Evolutionary conservation across 1,140 invertebrate species (phyloP), one percentile per base, ranked within the genome.

Genomic region (Bombus consobrinus): DNA sequence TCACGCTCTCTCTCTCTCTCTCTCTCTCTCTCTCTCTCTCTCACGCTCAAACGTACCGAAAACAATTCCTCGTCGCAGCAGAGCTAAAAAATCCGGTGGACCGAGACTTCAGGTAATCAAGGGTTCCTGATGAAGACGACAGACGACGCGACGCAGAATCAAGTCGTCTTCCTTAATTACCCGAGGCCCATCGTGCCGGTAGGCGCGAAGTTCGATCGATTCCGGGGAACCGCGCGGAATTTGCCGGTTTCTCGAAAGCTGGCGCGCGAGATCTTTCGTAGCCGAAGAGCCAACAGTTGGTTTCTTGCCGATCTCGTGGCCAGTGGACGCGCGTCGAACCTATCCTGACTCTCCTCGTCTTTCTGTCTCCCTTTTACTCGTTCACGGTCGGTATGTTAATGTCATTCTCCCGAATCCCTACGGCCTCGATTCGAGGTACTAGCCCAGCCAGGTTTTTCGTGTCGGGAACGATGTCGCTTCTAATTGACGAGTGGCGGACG

Each of bases 401-500:
- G 92, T 91, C 91, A 92, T 93, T 94, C 93, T 90, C 79, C 88
- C 91, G 90, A 90, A 93, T 92, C 92, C 85, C 90, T 87, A 87
- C 86, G 83, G 91, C 76, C 68, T 81, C 87, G 90, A 84, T 94
- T 92, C 91, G 91, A 89, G 85, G 91, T 93, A 93, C 90, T 86
- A 89, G 88, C 78, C 89, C 82, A 88, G 90, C 85, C 91, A 87
- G 88, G 91, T 94, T 94, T 94, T 93, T 94, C 92, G 87, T 89
- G 78, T 90, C 82, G 64, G 75, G 85, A 88, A 86, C 80, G 86
- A 90, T 91, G 92, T 92, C 91, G 86, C 88, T 87, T 94, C 94
- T 94, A 94, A 95, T 95, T 95, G 94, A 94, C 92, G 91, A 93
- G 90, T 91, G 87, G 66, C 87, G 89, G 77, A 81, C 85, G 89